Percentiles rank a stretch among this genome's conserved stretches.
phyloP scores from a whole-genome alignment of 1,140 invertebrate genomes.

The Diuraphis noxia region DNA sequence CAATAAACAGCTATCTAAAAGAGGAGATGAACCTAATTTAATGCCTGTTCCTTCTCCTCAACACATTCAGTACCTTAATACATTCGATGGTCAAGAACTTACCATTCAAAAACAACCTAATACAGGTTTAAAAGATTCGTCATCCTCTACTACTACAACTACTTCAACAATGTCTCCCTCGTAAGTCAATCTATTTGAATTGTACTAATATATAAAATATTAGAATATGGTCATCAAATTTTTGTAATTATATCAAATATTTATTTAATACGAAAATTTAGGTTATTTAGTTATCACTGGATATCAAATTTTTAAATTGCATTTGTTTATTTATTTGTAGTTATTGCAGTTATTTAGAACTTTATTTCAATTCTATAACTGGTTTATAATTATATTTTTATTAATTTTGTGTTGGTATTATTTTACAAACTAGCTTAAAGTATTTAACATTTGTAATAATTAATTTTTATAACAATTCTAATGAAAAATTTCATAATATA shows the following conservation, averaged over 20 bases:
- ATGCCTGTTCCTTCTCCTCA: conserved; percentile 96
- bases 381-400: background rate
- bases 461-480: background rate
- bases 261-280: background rate
- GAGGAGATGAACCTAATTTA: conserved; percentile 79
- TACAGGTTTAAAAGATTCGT: conserved; percentile 76
- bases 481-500: background rate
- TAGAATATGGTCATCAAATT: background rate
- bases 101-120: conserved; percentile 97
- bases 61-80: conserved; percentile 93
- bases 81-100: conserved; percentile 93
- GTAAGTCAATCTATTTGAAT: conserved; percentile 61
- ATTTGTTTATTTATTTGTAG: too few relatives aligned
- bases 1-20: conserved; percentile 24
- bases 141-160: conserved; percentile 38
- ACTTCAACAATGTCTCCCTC: conserved; percentile 66
- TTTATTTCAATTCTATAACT: background rate
- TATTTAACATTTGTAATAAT: background rate
- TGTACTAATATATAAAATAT: background rate
- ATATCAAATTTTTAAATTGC: too few relatives aligned
- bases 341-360: too few relatives aligned
- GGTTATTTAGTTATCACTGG: background rate
- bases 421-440: background rate
- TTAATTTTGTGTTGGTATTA: background rate
- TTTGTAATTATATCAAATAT: background rate